Base-by-base conservation (phyloP, 2,113 vertebrate species). In the Cyprinodon tularosa region DNA sequence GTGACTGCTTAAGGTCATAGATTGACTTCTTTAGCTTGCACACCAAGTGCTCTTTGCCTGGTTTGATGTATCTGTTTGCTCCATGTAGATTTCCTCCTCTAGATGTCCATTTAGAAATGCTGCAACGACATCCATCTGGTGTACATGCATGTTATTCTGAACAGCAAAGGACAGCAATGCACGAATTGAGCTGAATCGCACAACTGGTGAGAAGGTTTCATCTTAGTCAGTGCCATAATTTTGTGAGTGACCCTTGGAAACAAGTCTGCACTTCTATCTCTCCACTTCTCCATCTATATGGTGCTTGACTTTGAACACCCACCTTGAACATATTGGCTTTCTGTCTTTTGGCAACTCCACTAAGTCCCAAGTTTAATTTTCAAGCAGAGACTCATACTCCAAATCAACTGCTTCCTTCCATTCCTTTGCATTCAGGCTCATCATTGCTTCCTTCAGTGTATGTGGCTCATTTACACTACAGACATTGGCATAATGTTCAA, bases 251-350 rank as follows among this genome's bases (percentile, higher is more conserved):
- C 67, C 78, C 40, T 83, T 82, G 4, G 83, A 44, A 3, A 84
- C 68, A 22, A 90, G 78, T 74, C 78, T 80, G 62, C 69, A 83
- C 62, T 88, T 86, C 71, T 82, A 80, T 70, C 71, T 71, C 62
- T 87, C 62, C 61, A 84, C 75, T 77, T 17, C 17, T 77, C 72
- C 74, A 2, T 90, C 75, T 81, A 70, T 81, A 3, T 68, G 72
- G 47, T 76, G 53, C 72, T 80, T 87, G 50, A 78, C 45, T 78
- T 62, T 82, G 29, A 78, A 83, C 66, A 83, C 74, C 66, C 66
- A 78, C 38, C 62, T 83, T 36, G 63, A 87, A 12, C 40, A 20
- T 10, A 61, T 44, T 1, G 2, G 66, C 65, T 76, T 78, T 6
- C 45, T 17, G 29, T 74, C 67, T 6, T 12, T 83, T 75, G 63